A percentile compares a stretch with the other conserved stretches of the same genome.
Evolutionary conservation across 2,888 invertebrate genomes (phyloP).

Genomic region (Caenorhabditis sp.): DNA sequence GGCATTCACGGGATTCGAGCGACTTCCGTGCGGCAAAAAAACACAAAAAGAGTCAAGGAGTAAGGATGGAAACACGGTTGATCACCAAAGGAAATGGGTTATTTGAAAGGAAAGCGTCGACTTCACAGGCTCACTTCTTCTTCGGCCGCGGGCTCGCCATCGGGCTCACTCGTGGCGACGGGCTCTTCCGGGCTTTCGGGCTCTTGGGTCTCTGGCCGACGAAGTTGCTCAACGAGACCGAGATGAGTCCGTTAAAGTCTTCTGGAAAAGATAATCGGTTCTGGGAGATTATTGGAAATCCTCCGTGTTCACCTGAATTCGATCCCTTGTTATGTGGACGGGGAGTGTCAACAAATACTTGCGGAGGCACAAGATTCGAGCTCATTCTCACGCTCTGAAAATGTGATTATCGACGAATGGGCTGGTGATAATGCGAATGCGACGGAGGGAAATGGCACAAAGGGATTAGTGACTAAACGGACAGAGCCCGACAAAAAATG

Average conservation of each 20-base stretch:
- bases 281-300: background rate
- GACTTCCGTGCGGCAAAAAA: slow-evolving; percentile 6
- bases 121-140: slow-evolving; percentile 20
- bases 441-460: background rate
- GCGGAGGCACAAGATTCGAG: slow-evolving; percentile 60
- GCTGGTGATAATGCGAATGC: background rate
- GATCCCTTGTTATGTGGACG: slow-evolving; percentile 49
- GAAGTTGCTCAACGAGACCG: slow-evolving; percentile 47
- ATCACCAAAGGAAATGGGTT: background rate
- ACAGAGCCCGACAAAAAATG: slow-evolving; percentile 1
- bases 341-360: slow-evolving; percentile 63
- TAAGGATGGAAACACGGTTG: slow-evolving; percentile 4
- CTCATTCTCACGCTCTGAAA: slow-evolving; percentile 40
- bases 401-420: background rate
- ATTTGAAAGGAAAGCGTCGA: background rate
- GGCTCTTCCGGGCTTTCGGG: slow-evolving; percentile 38
- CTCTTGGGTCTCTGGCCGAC: slow-evolving; percentile 41
- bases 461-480: slow-evolving; percentile 12
- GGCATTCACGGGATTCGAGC: slow-evolving; percentile 28
- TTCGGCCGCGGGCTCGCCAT: slow-evolving; percentile 48
- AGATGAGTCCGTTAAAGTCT: slow-evolving; percentile 51
- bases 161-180: slow-evolving; percentile 54
- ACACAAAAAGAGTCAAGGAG: background rate
- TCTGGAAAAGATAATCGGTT: slow-evolving; percentile 14
- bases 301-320: slow-evolving; percentile 41